These are phyloP conservation scores for Caenorhabditis sp. DNA, from an alignment of 2,888 invertebrate genomes.

Conservation along the genomic window DNA sequence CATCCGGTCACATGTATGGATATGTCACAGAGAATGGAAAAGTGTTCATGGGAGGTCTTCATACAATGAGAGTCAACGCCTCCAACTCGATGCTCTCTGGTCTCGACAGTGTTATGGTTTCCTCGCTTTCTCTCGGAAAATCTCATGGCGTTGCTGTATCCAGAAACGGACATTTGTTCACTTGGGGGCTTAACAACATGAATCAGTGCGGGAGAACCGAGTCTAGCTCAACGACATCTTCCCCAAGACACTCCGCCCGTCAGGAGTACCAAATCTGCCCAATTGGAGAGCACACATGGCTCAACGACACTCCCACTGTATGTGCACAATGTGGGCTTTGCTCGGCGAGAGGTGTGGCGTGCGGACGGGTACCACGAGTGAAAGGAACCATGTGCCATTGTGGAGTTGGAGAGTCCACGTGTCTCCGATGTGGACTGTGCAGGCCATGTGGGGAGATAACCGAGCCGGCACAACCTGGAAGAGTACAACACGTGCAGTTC, in stretches of 20 bases:
- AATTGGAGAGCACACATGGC: constrained; percentile 85
- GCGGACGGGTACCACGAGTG: constrained; percentile 83
- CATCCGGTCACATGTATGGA: constrained; percentile 96
- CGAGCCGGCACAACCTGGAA: constrained; percentile 58
- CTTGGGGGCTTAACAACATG: constrained; percentile 97
- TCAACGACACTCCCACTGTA: constrained; percentile 91
- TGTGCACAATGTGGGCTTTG: constrained; percentile 95
- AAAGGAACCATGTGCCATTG: constrained; percentile 68
- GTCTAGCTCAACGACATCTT: constrained; percentile 52
- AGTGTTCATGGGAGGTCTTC: constrained; percentile 88
- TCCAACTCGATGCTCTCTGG: constrained; percentile 68
- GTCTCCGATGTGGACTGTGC: constrained; percentile 92
- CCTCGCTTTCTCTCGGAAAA: constrained; percentile 92
- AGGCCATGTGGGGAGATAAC: constrained; percentile 89
- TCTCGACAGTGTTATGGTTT: constrained; percentile 62
- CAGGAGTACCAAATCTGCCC: constrained; percentile 57
- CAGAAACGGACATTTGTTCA: constrained; percentile 92
- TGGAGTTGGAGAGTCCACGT: constrained; percentile 75
- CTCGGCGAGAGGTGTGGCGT: constrained; percentile 93
- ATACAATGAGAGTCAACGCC: constrained; percentile 85
- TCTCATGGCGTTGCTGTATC: constrained; percentile 95
- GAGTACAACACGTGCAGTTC: constrained; percentile 60
- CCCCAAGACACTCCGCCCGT: constrained; percentile 57
- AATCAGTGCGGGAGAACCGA: constrained; percentile 91
- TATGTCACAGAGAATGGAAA: constrained; percentile 93